These are phyloP conservation scores for Thryonomys swinderianus DNA, from an alignment of 2,113 vertebrate species.

Conservation along the genomic window DNA sequence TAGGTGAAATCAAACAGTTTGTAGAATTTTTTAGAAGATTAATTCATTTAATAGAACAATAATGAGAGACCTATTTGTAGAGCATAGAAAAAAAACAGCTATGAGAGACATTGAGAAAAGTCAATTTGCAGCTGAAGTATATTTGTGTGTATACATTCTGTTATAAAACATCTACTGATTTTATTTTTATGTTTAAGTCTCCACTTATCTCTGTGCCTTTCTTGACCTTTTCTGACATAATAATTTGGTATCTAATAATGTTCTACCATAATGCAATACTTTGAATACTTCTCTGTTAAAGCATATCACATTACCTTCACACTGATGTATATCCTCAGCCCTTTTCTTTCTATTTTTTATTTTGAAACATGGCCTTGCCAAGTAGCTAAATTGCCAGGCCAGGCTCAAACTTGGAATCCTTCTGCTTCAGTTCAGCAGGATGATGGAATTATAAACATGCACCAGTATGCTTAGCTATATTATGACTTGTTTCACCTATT, in stretches of 20 bases:
- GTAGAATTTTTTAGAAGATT: neutral
- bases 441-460: neutral
- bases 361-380: neutral
- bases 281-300: neutral
- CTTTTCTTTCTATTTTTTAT: neutral
- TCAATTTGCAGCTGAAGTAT: neutral
- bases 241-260: neutral
- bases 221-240: neutral
- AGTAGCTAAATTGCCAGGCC: neutral
- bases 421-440: neutral
- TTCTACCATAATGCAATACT: neutral
- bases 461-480: neutral
- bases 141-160: neutral
- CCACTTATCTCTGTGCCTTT: neutral
- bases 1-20: neutral
- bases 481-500: neutral
- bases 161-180: neutral
- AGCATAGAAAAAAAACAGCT: neutral
- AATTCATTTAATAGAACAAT: neutral
- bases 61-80: constrained; percentile 2
- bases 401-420: neutral
- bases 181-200: constrained; percentile 30
- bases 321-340: neutral
- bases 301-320: neutral
- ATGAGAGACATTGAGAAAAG: neutral